Conservation (phyloP, 1,140 invertebrate species). For the Teleopsis dalmanni region DNA sequence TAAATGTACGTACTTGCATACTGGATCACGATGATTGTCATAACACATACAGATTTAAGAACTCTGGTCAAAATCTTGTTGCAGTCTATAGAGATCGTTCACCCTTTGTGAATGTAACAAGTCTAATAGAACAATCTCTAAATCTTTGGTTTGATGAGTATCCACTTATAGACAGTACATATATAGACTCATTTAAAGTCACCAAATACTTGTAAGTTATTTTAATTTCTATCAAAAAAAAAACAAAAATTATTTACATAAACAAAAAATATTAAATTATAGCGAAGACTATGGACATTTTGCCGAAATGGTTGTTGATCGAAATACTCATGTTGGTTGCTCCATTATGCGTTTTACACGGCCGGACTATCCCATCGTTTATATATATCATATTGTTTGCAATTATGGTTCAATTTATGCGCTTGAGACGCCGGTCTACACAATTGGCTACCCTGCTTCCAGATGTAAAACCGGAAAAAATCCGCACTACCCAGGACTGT, state of each 20-base stretch:
- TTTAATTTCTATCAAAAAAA: neutral
- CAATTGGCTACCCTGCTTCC: slow-evolving; percentile 20
- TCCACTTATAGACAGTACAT: slow-evolving; percentile 31
- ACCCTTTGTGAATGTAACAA: slow-evolving; percentile 30
- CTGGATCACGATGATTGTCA: slow-evolving; percentile 40
- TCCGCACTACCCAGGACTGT: slow-evolving; percentile 35
- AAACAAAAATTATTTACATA: too few relatives aligned
- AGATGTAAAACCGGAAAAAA: slow-evolving; percentile 32
- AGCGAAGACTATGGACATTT: slow-evolving; percentile 42
- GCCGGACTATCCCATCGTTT: slow-evolving; percentile 32
- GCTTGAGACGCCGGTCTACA: slow-evolving; percentile 30
- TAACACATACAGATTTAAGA: slow-evolving; percentile 35
- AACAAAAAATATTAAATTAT: too few relatives aligned
- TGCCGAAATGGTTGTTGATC: slow-evolving; percentile 39
- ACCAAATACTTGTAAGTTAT: slow-evolving; percentile 36
- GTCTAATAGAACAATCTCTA: slow-evolving; percentile 31
- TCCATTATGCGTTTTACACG: slow-evolving; percentile 35
- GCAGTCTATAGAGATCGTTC: slow-evolving; percentile 29
- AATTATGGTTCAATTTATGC: slow-evolving; percentile 39
- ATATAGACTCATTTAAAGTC: slow-evolving; percentile 29
- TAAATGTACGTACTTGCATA: slow-evolving; percentile 36
- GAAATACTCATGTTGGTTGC: slow-evolving; percentile 31
- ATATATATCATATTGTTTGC: slow-evolving; percentile 37
- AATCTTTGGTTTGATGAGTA: slow-evolving; percentile 37
- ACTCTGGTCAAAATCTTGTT: slow-evolving; percentile 35